phyloP scores from a whole-genome alignment of 2,888 invertebrate genomes.

The Smittia sp. region DNA sequence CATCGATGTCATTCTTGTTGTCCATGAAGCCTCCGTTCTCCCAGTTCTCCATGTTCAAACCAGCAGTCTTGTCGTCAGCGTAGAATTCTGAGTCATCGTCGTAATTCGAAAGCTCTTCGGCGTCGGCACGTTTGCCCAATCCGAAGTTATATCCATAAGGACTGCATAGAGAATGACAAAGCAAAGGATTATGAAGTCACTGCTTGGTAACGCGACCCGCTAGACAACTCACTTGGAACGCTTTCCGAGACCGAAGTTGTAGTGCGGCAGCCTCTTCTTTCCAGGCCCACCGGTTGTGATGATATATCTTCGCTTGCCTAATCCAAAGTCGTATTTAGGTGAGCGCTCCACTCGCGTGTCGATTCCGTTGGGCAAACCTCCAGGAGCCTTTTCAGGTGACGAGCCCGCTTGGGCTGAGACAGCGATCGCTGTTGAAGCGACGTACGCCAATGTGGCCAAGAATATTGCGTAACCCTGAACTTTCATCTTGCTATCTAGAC shows the following conservation, averaged over 20 bases:
- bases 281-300: slow-evolving; percentile 50
- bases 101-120: slow-evolving; percentile 46
- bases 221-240: slow-evolving; percentile 45
- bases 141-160: slow-evolving; percentile 51
- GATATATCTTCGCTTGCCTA: slow-evolving; percentile 33
- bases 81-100: slow-evolving; percentile 32
- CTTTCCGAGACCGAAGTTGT: slow-evolving; percentile 53
- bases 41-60: slow-evolving; percentile 31
- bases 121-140: slow-evolving; percentile 49
- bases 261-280: slow-evolving; percentile 52
- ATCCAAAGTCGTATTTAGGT: slow-evolving; percentile 38
- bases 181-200: background rate
- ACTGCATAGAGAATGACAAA: slow-evolving; percentile 42
- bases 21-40: slow-evolving; percentile 27
- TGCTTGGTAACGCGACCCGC: no score
- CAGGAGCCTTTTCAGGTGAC: background rate
- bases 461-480: slow-evolving; percentile 30
- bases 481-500: slow-evolving; percentile 40
- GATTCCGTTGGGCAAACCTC: background rate
- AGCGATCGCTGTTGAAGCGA: slow-evolving; percentile 1
- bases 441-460: slow-evolving; percentile 15
- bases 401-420: slow-evolving; percentile 5
- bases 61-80: slow-evolving; percentile 12
- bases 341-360: slow-evolving; percentile 38
- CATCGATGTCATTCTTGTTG: slow-evolving; percentile 40